Evolutionary conservation across 2,113 vertebrate genomes (phyloP), one percentile per base, ranked within the genome.

Genomic region (Calonectris borealis): DNA sequence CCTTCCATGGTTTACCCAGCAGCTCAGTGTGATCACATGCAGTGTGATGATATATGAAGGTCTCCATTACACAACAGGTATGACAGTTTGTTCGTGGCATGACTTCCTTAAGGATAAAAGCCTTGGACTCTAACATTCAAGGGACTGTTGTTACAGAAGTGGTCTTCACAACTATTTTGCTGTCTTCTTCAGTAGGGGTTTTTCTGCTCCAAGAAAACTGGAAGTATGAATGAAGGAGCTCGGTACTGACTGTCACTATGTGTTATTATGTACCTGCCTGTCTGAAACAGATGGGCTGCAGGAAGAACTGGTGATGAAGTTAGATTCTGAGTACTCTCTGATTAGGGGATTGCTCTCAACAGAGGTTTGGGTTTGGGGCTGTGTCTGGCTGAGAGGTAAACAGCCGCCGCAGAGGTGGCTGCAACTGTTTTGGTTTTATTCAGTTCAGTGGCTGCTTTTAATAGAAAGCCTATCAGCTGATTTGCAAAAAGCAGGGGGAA

Each of bases 71-170:
- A 25, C 27, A 85, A 71, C 24, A 54, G 16, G 4, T 38, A 38
- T 3, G 9, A 22, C 11, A 48, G 19, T n/a, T 68, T 70, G 27
- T 8, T 75, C 0, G 0, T 38, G 32, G 14, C 6, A 34, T 25
- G 58, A 62, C 13, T 15, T 75, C n/a, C 25, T 60, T 18, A 36
- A 34, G 29, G 55, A 70, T 38, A 40, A 81, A 94, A 42, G 32
- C 34, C 55, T 42, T 71, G 46, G n/a, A 55, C 68, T 57, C 13
- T 46, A 44, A n/a, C 9, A 36, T 49, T 27, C 6, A 12, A 78
- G n/a, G 4, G 14, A 27, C 58, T 88, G 14, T 49, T 88, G 14
- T 49, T 60, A 15, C 5, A 2, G 1, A 72, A 76, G 48, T 9
- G 12, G 2, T 48, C 72, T 83, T 78, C 77, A 61, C 19, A 60